Conservation (phyloP, 2,113 vertebrate species). For the Galemys pyrenaicus region DNA sequence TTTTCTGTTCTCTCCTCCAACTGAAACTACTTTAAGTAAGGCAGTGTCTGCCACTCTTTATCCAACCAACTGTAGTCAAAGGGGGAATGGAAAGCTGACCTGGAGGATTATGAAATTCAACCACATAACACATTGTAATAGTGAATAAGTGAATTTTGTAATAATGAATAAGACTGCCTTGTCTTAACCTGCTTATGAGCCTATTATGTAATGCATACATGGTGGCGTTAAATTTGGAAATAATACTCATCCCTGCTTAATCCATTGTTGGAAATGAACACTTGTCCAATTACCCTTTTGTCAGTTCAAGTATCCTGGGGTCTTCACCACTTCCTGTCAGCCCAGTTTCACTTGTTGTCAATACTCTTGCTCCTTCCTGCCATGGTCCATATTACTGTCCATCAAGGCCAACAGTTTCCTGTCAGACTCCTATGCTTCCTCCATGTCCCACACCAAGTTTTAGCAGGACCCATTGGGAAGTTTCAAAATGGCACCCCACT, state of each 20-base stretch:
- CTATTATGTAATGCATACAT: not conserved
- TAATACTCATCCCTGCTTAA: not conserved
- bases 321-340: not conserved
- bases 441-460: not conserved
- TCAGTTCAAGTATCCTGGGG: no score
- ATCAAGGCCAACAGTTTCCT: not conserved
- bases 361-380: not conserved
- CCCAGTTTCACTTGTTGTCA: not conserved
- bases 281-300: not conserved
- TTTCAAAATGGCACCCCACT: not conserved
- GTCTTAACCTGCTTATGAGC: conserved; percentile 20
- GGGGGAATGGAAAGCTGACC: not conserved
- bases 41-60: not conserved
- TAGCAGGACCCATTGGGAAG: not conserved
- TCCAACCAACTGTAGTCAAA: not conserved
- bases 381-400: not conserved
- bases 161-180: conserved; percentile 47
- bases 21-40: not conserved
- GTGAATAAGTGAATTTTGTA: conserved; percentile 67
- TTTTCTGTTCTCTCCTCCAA: not conserved
- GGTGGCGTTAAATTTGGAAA: conserved; percentile 60
- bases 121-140: conserved; percentile 50
- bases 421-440: not conserved
- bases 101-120: conserved; percentile 47
- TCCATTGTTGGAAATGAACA: not conserved